Base-by-base conservation (phyloP, 2,797 vertebrate species). In the Anas capensis region DNA sequence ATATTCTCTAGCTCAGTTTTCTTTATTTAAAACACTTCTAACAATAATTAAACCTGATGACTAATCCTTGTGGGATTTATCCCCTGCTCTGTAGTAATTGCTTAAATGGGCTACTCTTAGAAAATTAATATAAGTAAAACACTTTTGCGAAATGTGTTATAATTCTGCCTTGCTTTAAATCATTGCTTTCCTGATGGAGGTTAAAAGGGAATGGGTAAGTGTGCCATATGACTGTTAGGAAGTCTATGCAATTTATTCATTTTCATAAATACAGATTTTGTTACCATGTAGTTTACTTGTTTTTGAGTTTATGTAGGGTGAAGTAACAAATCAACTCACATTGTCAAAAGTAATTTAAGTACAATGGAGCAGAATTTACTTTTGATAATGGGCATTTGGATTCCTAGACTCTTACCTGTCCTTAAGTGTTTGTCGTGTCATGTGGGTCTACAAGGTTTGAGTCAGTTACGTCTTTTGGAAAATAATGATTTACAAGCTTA, bases 161-260 rank as follows among this genome's bases (percentile, higher is more conserved):
- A 84, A 93, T 96, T 97, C 49, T 97, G 91, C 97, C 95, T 98
- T 98, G 97, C 99, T 98, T 99, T 97, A 97, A 97, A 97, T 98
- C 97, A 98, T 97, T 98, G 98, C 98, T 98, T 97, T 98, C 97
- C 97, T 93, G 97, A 97, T 98, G 98, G 98, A 99, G 99, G 98
- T 99, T 98, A 99, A 98, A 97, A 99, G 99, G 98, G 99, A 99
- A 98, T 98, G 99, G 99, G 98, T 99, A 98, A 99, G 99, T 99
- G 68, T 86, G 91, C 78, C 86, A 10, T 80, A 54, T 95, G 42
- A 61, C 87, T 93, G 88, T 95, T 93, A 96, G 97, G 97, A 96
- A 93, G 96, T 89, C 94, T 92, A 54, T 88, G 58, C 93, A 82
- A 33, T 56, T 31, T 70, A 75, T 93, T 60, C 18, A 54, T 81